A percentile compares a stretch with the other conserved stretches of the same genome.
Conservation (phyloP, 2,888 invertebrate species). For the Pinctada fucata region DNA sequence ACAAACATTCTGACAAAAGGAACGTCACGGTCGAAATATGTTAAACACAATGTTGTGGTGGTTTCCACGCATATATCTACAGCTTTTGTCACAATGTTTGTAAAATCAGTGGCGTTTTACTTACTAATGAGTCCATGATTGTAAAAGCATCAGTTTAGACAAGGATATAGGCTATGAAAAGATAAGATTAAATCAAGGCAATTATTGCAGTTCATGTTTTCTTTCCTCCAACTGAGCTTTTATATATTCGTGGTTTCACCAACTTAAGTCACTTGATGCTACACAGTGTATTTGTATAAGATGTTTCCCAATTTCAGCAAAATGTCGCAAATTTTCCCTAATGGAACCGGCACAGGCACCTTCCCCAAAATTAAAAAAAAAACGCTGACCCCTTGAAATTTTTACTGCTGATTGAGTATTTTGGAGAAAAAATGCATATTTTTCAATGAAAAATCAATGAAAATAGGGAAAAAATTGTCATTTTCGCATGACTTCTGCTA, state of each 20-base stretch:
- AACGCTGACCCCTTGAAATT: no score
- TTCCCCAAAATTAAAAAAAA: no score
- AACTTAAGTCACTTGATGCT: neutral
- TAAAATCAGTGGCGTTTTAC: neutral
- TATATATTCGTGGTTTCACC: neutral
- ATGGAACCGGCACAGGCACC: no score
- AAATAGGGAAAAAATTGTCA: no score
- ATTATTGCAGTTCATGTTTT: neutral
- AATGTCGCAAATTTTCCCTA: no score
- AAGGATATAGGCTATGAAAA: neutral
- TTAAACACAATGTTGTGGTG: neutral
- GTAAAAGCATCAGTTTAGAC: neutral
- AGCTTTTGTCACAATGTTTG: neutral
- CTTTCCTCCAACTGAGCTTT: neutral
- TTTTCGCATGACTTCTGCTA: no score
- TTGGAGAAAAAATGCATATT: no score
- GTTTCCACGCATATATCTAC: neutral
- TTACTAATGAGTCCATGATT: neutral
- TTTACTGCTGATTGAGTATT: no score
- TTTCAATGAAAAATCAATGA: no score
- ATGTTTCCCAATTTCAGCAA: no score
- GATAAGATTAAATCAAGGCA: neutral
- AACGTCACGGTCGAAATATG: neutral
- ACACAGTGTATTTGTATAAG: neutral
- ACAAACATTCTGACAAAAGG: neutral